A percentile compares a stretch with the other conserved stretches of the same genome.
phyloP scores from a whole-genome alignment of 2,797 vertebrate genomes.

The Sebastolobus altivelis region DNA sequence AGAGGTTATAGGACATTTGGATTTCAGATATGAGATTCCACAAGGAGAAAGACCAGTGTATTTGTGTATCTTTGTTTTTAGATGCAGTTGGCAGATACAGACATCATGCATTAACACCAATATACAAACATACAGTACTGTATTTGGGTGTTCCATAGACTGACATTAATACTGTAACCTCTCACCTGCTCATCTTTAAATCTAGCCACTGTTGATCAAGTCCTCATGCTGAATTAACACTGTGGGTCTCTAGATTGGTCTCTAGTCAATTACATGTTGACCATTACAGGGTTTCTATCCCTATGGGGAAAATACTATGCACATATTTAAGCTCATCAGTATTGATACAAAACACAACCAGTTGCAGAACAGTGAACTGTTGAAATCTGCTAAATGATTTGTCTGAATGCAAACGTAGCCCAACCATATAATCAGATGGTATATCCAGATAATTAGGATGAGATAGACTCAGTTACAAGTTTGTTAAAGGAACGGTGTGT shows the following conservation, averaged over 20 bases:
- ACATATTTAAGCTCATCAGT: conserved; percentile 10
- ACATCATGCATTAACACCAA: conserved; percentile 15
- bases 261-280: conserved; percentile 3
- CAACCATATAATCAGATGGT: background rate
- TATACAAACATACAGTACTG: conserved; percentile 8
- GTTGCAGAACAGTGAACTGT: background rate
- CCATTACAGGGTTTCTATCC: background rate
- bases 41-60: conserved; percentile 43
- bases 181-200: background rate
- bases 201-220: background rate
- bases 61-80: conserved; percentile 46
- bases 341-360: background rate
- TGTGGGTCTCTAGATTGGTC: conserved; percentile 9
- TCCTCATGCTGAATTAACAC: background rate
- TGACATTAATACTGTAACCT: background rate
- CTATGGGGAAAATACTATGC: background rate
- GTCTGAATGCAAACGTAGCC: conserved; percentile 1
- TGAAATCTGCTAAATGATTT: conserved; percentile 24
- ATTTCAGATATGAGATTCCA: conserved; percentile 77
- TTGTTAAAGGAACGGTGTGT: background rate
- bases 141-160: conserved; percentile 2
- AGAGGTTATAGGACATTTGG: conserved; percentile 82
- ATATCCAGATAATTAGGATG: conserved; percentile 8
- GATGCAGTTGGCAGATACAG: conserved; percentile 29
- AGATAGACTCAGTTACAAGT: background rate